A percentile compares a stretch with the other conserved stretches of the same genome.
Evolutionary conservation across 2,797 vertebrate species (phyloP).

Genomic region (Labroides dimidiatus): DNA sequence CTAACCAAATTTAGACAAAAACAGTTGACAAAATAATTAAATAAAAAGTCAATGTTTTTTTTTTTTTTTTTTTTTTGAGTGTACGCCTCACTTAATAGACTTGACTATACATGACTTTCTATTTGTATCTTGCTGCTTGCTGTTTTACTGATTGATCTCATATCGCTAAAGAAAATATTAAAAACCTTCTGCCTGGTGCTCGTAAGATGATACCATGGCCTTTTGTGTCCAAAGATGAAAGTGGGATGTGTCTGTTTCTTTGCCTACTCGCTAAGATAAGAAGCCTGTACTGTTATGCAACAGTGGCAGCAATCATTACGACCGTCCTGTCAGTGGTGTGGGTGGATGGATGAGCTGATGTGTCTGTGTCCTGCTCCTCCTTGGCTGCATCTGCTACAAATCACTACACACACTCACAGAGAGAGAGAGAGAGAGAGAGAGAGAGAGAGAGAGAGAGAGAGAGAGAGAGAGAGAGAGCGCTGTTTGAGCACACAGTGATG

Average conservation of each 20-base stretch:
- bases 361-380: constrained; percentile 32
- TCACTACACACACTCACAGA: no score
- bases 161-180: constrained; percentile 7
- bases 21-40: no score
- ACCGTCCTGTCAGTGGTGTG: constrained; percentile 63
- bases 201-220: constrained; percentile 10
- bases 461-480: constrained; percentile 15
- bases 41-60: no score
- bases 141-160: constrained; percentile 13
- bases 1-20: no score
- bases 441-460: no score
- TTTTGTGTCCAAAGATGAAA: constrained; percentile 8
- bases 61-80: no score
- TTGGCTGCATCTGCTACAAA: constrained; percentile 25
- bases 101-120: not conserved
- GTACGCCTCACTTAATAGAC: not conserved
- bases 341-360: constrained; percentile 59
- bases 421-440: no score
- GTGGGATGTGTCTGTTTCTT: constrained; percentile 6
- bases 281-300: constrained; percentile 48
- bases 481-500: constrained; percentile 3
- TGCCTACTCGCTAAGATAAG: constrained; percentile 39
- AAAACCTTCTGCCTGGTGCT: constrained; percentile 1
- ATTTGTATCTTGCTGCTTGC: not conserved
- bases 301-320: constrained; percentile 46